Conservation (phyloP, 2,113 vertebrate genomes). For the Uria lomvia region DNA sequence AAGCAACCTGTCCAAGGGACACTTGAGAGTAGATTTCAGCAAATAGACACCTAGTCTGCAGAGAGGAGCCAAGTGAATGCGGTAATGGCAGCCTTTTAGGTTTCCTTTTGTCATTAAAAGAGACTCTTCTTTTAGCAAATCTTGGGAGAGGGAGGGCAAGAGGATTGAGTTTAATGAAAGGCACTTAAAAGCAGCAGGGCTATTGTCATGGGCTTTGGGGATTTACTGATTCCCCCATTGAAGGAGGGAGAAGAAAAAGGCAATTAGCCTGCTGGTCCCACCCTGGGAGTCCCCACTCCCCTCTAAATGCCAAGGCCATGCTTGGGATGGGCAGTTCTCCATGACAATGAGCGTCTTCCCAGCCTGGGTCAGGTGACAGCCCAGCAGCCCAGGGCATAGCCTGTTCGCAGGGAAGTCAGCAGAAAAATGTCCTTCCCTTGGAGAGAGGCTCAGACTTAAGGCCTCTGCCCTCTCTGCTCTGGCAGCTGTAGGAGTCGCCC, state of each 20-base stretch:
- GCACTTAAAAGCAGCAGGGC: slow-evolving; percentile 18
- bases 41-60: slow-evolving; percentile 42
- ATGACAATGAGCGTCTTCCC: slow-evolving; percentile 37
- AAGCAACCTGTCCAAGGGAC: background rate
- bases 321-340: background rate
- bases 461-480: background rate
- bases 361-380: background rate
- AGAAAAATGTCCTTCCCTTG: background rate
- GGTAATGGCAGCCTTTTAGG: slow-evolving; percentile 27
- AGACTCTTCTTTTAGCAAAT: background rate
- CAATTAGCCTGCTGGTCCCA: slow-evolving; percentile 27
- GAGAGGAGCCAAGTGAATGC: background rate
- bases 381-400: background rate
- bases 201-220: slow-evolving; percentile 49
- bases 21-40: slow-evolving; percentile 9
- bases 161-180: slow-evolving; percentile 41
- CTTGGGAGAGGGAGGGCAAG: background rate
- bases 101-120: slow-evolving; percentile 53
- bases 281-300: background rate
- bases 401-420: background rate
- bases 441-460: background rate
- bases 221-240: background rate
- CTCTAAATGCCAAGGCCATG: slow-evolving; percentile 40
- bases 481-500: background rate
- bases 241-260: slow-evolving; percentile 8